Evolutionary conservation across 2,888 invertebrate genomes (phyloP).

Genomic region (Orchesellides sinensis): DNA sequence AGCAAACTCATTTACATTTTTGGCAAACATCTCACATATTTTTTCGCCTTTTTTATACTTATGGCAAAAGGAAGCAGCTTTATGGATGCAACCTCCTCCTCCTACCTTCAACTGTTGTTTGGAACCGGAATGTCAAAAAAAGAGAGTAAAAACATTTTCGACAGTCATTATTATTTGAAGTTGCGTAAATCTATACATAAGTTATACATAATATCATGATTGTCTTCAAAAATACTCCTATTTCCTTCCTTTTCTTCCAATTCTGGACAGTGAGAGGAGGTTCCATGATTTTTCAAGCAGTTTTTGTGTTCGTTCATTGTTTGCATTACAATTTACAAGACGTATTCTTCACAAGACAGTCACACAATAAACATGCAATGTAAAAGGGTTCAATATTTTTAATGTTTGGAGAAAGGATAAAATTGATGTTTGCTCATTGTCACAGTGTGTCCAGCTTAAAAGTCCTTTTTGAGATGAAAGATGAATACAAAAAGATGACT

Average conservation of each 20-base stretch:
- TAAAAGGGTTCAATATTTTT: slow-evolving; percentile 30
- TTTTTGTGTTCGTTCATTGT: background rate
- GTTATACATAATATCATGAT: no score
- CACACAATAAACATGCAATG: background rate
- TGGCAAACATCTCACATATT: slow-evolving; percentile 14
- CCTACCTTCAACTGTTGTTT: slow-evolving; percentile 1
- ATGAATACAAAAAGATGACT: slow-evolving; percentile 30
- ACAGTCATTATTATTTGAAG: no score
- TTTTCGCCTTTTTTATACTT: background rate
- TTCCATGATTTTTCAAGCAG: background rate
- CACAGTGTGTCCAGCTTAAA: slow-evolving; percentile 50
- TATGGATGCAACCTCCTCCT: slow-evolving; percentile 4
- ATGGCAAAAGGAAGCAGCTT: slow-evolving; percentile 9
- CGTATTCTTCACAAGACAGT: background rate
- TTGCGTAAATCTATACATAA: no score
- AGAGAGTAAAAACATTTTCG: background rate
- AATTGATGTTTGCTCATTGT: slow-evolving; percentile 59
- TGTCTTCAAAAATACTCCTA: slow-evolving; percentile 2
- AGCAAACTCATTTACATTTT: slow-evolving; percentile 47
- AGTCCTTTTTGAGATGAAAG: slow-evolving; percentile 9
- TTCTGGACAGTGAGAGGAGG: background rate
- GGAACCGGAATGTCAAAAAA: background rate
- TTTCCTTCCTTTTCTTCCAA: slow-evolving; percentile 13
- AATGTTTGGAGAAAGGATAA: slow-evolving; percentile 39
- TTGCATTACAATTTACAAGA: slow-evolving; percentile 7